Evolutionary conservation across 2,888 invertebrate species (phyloP).

Genomic region (Dryocosmus kuriphilus): DNA sequence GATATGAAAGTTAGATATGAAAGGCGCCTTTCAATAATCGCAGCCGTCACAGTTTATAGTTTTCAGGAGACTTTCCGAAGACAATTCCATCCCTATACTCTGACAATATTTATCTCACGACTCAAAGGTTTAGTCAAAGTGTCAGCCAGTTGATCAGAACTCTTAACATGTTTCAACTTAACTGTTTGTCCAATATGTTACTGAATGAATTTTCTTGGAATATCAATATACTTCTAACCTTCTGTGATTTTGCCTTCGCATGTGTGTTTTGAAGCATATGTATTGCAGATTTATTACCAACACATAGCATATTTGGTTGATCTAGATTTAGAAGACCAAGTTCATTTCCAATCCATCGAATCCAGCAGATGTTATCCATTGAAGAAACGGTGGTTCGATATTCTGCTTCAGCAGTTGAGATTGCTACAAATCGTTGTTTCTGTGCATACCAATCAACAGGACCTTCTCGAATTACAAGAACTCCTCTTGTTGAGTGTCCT

Average conservation of each 20-base stretch:
- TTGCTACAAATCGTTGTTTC: constrained; percentile 40
- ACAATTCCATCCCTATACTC: too few relatives aligned
- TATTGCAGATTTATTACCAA: constrained; percentile 66
- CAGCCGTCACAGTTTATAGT: too few relatives aligned
- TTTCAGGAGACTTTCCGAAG: too few relatives aligned
- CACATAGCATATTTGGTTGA: constrained; percentile 56
- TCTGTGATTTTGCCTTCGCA: constrained; percentile 63
- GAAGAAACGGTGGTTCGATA: constrained; percentile 64
- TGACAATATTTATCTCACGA: too few relatives aligned
- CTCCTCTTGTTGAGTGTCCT: too few relatives aligned
- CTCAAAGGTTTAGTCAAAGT: too few relatives aligned
- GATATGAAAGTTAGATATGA: too few relatives aligned
- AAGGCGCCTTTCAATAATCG: too few relatives aligned
- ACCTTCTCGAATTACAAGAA: too few relatives aligned
- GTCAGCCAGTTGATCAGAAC: too few relatives aligned
- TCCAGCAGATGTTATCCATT: constrained; percentile 67
- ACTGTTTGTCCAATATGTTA: too few relatives aligned
- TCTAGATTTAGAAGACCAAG: constrained; percentile 49
- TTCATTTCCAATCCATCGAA: constrained; percentile 54
- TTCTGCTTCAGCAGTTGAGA: constrained; percentile 65
- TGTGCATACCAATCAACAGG: neutral
- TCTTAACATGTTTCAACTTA: too few relatives aligned
- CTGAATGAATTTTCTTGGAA: constrained; percentile 9
- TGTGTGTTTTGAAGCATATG: constrained; percentile 63
- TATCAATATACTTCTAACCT: constrained; percentile 44